A percentile compares a stretch with the other conserved stretches of the same genome.
Evolutionary conservation across 2,888 invertebrate genomes (phyloP).

Genomic region (Nezara viridula): DNA sequence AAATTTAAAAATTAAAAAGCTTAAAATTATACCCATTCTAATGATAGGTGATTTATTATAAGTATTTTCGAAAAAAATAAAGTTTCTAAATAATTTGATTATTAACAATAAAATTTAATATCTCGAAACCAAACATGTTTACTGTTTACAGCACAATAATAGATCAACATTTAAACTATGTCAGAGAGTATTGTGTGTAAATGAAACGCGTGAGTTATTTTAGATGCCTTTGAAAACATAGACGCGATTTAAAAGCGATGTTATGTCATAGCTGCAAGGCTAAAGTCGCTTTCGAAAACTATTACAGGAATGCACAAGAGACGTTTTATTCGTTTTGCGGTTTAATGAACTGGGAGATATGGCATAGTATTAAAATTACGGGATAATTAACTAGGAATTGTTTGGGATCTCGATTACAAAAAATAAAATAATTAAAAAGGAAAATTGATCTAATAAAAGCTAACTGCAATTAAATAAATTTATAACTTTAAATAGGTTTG

Average conservation of each 20-base stretch:
- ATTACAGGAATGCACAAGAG: background rate
- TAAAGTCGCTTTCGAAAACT: background rate
- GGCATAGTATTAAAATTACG: too few species aligned
- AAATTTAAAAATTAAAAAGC: too few species aligned
- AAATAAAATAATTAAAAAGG: too few species aligned
- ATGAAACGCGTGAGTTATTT: background rate
- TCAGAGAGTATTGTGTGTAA: conserved; percentile 6
- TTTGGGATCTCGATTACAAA: too few species aligned
- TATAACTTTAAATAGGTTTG: too few species aligned
- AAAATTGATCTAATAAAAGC: too few species aligned
- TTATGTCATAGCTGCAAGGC: conserved; percentile 15
- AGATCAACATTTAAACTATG: background rate
- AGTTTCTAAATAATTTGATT: too few species aligned
- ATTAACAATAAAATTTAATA: background rate
- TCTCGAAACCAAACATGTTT: background rate
- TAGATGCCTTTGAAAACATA: background rate
- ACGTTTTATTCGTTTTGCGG: background rate
- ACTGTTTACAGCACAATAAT: background rate
- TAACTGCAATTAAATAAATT: too few species aligned
- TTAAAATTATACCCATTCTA: background rate
- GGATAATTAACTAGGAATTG: too few species aligned
- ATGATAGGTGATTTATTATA: too few species aligned
- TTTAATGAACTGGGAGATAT: background rate
- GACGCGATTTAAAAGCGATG: background rate
- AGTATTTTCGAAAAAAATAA: too few species aligned